Evolutionary conservation across 2,797 vertebrate genomes (phyloP), one percentile per base, ranked within the genome.

Genomic region (Sebastes steindachneri): DNA sequence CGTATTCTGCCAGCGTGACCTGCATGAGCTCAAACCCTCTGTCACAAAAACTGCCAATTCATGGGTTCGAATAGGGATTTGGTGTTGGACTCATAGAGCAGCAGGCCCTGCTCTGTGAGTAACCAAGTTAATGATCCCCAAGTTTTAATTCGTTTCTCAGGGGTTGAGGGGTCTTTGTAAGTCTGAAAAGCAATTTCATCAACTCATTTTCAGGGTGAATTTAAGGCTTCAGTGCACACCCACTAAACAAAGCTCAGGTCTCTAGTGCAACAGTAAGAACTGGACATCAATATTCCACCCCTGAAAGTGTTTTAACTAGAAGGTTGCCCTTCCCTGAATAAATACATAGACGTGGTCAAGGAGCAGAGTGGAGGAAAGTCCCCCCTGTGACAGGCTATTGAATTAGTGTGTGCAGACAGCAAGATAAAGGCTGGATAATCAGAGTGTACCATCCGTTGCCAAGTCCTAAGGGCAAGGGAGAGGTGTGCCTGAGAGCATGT

Each of bases 101-200:
- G 60, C 48, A 75, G 23, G 17, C 23, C 9, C 23, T 63, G 25
- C 65, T 78, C 35, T 60, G 15, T 65, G 31, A 11, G 9, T 26
- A 75, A 29, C 26, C 23, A 69, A 62, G 10, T 58, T 71, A 66
- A 71, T 37, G 55, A 68, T 48, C 69, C 45, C 11, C 1, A 11
- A 60, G 62, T 14, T 57, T 73, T 68, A 70, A 84, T 83, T 74
- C 29, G 31, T 57, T 73, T 64, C 58, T 7, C 3, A 48, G 63
- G 60, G 25, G 25, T 58, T 51, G 62, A 31, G 4, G 26, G 11
- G 58, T 57, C 58, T 74, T 41, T 53, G 26, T 15, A 31, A 51
- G 63, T 45, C 11, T 68, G 31, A 82, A 57, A 67, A 65, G 12
- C 12, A 12, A 65, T 64, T 58, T 12, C 21, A 72, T 80, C 55